Percentiles rank a stretch among this genome's conserved stretches.
Evolutionary conservation across 2,888 invertebrate genomes (phyloP).

Genomic region (Cremastinae sp.): DNA sequence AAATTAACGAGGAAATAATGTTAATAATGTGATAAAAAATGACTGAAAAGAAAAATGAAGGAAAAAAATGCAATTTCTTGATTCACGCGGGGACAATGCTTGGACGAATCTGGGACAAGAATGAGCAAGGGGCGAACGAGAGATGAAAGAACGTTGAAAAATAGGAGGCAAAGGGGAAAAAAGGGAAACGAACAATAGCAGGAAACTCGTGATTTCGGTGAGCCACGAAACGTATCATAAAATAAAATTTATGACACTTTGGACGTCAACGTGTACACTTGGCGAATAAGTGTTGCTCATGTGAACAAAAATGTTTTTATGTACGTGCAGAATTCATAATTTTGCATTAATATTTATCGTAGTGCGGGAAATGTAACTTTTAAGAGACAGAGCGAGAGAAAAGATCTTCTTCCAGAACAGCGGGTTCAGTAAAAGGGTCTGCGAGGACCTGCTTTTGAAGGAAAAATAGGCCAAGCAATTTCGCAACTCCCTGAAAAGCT

Average conservation of each 20-base stretch:
- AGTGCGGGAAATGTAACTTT: too few species aligned
- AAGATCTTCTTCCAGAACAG: too few species aligned
- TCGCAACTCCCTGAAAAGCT: conserved; percentile 7
- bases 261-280: conserved; percentile 21
- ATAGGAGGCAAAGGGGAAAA: conserved; percentile 20
- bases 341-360: conserved; percentile 16
- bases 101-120: too few species aligned
- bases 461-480: too few species aligned
- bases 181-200: too few species aligned
- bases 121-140: too few species aligned
- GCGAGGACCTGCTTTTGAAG: too few species aligned
- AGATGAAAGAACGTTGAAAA: conserved; percentile 17
- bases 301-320: neutral
- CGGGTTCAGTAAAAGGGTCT: conserved; percentile 1
- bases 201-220: conserved; percentile 16
- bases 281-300: conserved; percentile 7
- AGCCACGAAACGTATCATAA: conserved; percentile 40
- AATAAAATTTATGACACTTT: conserved; percentile 51
- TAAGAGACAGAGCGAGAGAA: too few species aligned
- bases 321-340: neutral
- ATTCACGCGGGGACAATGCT: neutral
- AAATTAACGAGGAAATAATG: too few species aligned
- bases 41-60: too few species aligned
- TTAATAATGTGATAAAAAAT: too few species aligned
- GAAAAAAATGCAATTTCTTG: too few species aligned